Evolutionary conservation across 64 coral and sea anemone genomes (phyloP), one percentile per base, ranked within the genome.

Genomic region (Acropora yongei): DNA sequence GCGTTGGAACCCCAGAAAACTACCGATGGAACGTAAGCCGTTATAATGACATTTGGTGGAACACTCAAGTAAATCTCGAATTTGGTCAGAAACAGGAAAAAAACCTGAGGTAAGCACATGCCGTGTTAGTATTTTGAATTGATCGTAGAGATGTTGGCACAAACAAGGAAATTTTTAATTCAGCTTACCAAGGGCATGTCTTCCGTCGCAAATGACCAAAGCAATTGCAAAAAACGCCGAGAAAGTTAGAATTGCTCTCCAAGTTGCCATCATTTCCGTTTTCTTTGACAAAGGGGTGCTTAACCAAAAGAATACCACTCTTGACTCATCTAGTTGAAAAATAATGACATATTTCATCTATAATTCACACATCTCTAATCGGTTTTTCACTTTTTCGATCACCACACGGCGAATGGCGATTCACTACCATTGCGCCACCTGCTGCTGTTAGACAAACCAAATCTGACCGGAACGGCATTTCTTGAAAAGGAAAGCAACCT

Each of bases 261-360:
- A 39, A 17, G 16, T 45, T 17, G 61, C 82, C 82, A 85, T 85
- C 17, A 47, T 71, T 85, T 85, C 61, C 43, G 42, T 71, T 85
- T 85, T 69, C 82, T 30, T 69, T 46, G 72, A 72, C 61, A 39
- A 12, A 0, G 44, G 46, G 72, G 82, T 85, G 82, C 82, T 85
- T 72, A 72, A 30, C 17, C 3, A 43, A 19, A 85, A 85, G 63
- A 71, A 72, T 69, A 47, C 20, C 48, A 44, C 46, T 41, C 82
- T 85, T 85, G 63, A 85, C 82, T 85, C 82, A 69, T 85, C 82
- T 11, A 17, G 43, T 85, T 18, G 7, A 66, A 48, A 83, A 85
- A 85, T 65, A 85, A 85, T 85, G 82, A 85, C 82, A 85, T 85
- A 71, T 67, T 85, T 49, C 82, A 85, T 85, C 4, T 10, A 85